phyloP scores from a whole-genome alignment of 2,888 invertebrate genomes.

The Stenurella melanura region DNA sequence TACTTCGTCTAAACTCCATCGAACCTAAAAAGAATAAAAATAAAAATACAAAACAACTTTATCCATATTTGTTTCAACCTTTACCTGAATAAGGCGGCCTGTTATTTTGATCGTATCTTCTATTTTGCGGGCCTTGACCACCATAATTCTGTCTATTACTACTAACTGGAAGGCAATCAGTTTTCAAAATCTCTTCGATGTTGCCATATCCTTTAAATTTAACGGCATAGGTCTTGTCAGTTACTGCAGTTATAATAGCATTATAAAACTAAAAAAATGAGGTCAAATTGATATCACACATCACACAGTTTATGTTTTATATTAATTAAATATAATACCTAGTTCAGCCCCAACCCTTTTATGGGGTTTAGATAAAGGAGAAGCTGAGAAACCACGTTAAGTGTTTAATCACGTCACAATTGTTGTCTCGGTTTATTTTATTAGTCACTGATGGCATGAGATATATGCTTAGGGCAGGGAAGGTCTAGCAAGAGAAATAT shows the following conservation, averaged over 20 bases:
- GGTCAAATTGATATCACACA: too few relatives aligned
- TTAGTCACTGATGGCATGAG: too few relatives aligned
- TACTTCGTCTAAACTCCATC: conserved; percentile 58
- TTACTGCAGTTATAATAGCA: conserved; percentile 87
- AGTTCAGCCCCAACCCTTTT: too few relatives aligned
- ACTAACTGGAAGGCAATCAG: conserved; percentile 84
- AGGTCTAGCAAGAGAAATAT: too few relatives aligned
- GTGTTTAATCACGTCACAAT: too few relatives aligned
- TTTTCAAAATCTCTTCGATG: conserved; percentile 89
- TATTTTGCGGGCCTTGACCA: conserved; percentile 45
- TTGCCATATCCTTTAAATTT: conserved; percentile 92
- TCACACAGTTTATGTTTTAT: too few relatives aligned
- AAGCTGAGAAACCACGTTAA: too few relatives aligned
- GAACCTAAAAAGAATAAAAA: conserved; percentile 52
- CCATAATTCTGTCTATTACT: conserved; percentile 49
- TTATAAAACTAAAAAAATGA: conserved; percentile 82
- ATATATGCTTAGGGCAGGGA: too few relatives aligned
- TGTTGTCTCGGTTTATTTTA: too few relatives aligned
- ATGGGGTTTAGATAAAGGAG: too few relatives aligned
- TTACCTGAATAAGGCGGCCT: conserved; percentile 53
- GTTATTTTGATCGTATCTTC: conserved; percentile 46
- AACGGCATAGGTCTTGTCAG: conserved; percentile 89
- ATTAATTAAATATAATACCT: too few relatives aligned
- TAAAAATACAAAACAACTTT: not conserved
- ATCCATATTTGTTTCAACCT: not conserved